Evolutionary conservation across 1,140 invertebrate species (phyloP), one percentile per base, ranked within the genome.

Genomic region (Capitella teleta): DNA sequence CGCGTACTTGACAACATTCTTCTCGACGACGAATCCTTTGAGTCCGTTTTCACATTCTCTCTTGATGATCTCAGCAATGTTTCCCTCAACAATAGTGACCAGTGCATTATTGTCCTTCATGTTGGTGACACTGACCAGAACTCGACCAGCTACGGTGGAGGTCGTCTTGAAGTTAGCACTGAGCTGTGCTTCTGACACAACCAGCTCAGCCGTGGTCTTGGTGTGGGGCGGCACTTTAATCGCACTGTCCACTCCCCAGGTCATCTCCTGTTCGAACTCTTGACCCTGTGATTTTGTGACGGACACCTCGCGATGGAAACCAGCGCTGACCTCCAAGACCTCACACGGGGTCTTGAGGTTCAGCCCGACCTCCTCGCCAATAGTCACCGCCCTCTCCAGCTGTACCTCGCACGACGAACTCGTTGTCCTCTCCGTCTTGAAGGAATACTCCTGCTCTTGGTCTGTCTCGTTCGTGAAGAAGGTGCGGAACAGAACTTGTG

Each of bases 341-440:
- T 70, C 71, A 55, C 73, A 64, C 2, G 75, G 75, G 28, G 74
- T 70, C 49, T 74, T 74, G 24, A 77, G 55, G 44, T 67, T 74
- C 12, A 77, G 55, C 52, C 71, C 70, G 16, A 74, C 60, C 50
- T 75, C 68, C 16, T 68, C 62, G 14, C 75, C 75, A 48, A 72
- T 70, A 5, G 63, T 69, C 54, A 70, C 74, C 4, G 75, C 73
- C 52, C 73, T 69, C n/a, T 58, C 62, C 25, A 75, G 58, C 21
- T 49, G 52, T 5, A 74, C 67, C 1, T 64, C 68, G 50, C 66
- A 70, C 3, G 67, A 61, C 28, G 65, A 71, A n/a, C 61, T 57
- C 4, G 73, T 76, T 21, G 69, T 66, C 34, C 75, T 49, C 48
- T 76, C 73, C 8, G 75, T 75, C 49, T 72, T 67, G 52, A 76